Base-by-base conservation (phyloP, 2,113 vertebrate species). In the Cynopterus brachyotis region DNA sequence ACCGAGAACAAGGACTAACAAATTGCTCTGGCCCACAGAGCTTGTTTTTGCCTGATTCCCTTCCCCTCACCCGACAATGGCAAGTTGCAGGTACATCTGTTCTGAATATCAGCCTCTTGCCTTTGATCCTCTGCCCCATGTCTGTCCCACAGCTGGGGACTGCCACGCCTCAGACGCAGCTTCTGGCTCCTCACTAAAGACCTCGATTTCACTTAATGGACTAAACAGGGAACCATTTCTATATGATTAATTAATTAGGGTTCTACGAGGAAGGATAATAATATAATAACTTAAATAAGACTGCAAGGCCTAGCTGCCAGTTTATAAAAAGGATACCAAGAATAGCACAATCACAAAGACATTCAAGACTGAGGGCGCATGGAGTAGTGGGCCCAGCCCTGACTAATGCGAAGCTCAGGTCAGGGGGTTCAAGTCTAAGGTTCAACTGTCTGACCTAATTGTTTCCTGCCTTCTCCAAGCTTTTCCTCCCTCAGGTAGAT, bases 201-300 rank as follows among this genome's bases (percentile, higher is more conserved):
- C 86, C 69, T 95, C 55, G 4, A n/a, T 60, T 53, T 87, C 80
- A 88, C 94, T 80, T 96, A 94, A 89, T 89, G 76, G 95, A 92
- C 60, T 53, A 92, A 94, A 78, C 24, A 47, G 66, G 85, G 93
- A 88, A 79, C 55, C 13, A 59, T 93, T 94, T 89, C 81, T 89
- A 47, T 82, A 96, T 97, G 88, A 96, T 98, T 97, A 96, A 97
- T 96, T 97, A 85, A 97, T 98, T 64, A 97, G 84, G 89, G 53
- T 57, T 78, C 94, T 94, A 42, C 75, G 80, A 87, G 53, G 75
- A 84, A 92, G 47, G 93, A 94, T 96, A 95, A 95, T 90, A 96
- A 96, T 95, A 94, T 82, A 66, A 69, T 15, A 91, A 89, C 72
- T 67, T 98, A 98, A 98, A 88, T 89, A 96, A 97, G 96, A 94